A percentile compares a stretch with the other conserved stretches of the same genome.
phyloP scores from a whole-genome alignment of 2,113 vertebrate species.

The Paracanthobrama guichenoti region DNA sequence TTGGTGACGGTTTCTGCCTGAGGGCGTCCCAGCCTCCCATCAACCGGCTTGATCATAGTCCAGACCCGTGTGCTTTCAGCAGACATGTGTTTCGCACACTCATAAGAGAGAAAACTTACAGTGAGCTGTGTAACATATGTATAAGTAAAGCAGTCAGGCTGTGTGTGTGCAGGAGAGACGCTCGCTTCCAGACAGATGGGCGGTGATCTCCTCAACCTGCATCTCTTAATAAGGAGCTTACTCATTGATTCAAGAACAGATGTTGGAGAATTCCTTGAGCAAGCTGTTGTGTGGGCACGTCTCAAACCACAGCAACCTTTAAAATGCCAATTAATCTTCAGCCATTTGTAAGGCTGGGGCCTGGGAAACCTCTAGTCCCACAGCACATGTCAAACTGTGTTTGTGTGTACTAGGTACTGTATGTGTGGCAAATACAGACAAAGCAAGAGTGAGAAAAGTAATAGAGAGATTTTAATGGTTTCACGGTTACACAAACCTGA shows the following conservation, averaged over 20 bases:
- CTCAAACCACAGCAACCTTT: constrained; percentile 28
- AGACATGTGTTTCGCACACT: neutral
- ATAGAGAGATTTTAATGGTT: neutral
- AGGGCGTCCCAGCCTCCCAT: constrained; percentile 1
- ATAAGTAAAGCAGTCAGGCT: neutral
- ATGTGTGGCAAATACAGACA: neutral
- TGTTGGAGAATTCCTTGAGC: constrained; percentile 49
- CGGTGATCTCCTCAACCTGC: constrained; percentile 9
- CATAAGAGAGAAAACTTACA: neutral
- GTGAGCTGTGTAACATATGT: neutral
- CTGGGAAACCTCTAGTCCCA: constrained; percentile 28
- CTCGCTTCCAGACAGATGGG: neutral
- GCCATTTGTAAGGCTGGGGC: constrained; percentile 8
- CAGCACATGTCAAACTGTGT: neutral
- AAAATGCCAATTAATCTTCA: constrained; percentile 48
- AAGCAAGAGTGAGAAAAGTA: neutral
- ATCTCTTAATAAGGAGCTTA: constrained; percentile 15
- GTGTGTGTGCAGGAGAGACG: neutral
- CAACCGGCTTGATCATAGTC: neutral
- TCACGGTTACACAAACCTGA: neutral
- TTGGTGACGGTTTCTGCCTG: constrained; percentile 8
- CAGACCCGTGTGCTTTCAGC: neutral
- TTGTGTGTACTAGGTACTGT: neutral
- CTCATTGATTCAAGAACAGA: constrained; percentile 3
- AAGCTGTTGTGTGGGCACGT: constrained; percentile 52